Conservation (phyloP, 1,140 invertebrate genomes). For the Pachyrhynchus sulphureomaculatus region DNA sequence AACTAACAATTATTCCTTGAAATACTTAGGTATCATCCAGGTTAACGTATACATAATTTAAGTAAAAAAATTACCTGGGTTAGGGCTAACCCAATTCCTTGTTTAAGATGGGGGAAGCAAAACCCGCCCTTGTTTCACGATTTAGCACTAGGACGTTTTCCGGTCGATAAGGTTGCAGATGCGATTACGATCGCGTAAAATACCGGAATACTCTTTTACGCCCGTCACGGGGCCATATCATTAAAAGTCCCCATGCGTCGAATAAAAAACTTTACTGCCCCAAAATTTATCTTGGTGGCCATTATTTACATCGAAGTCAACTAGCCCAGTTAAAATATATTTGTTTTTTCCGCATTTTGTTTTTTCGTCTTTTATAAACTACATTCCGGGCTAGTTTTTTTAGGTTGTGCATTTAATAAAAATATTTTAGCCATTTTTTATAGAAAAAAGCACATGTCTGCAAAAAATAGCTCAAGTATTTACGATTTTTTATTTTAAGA, state of each 20-base stretch:
- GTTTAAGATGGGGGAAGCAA: background rate
- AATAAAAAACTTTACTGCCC: slow-evolving; percentile 1
- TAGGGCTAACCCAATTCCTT: background rate
- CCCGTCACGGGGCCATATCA: slow-evolving; percentile 6
- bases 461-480: no score
- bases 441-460: no score
- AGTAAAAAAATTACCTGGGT: no score
- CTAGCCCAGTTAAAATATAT: slow-evolving; percentile 3
- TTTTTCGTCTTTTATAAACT: background rate
- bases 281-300: background rate
- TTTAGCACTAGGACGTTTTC: slow-evolving; percentile 10
- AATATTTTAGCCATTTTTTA: no score
- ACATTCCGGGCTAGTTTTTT: no score
- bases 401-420: no score
- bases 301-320: slow-evolving; percentile 6
- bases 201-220: slow-evolving; percentile 7
- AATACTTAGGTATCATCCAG: no score
- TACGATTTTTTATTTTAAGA: no score
- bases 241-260: slow-evolving; percentile 14
- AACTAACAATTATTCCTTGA: no score
- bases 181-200: slow-evolving; percentile 10
- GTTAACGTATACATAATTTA: no score
- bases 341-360: background rate
- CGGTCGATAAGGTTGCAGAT: slow-evolving; percentile 11
- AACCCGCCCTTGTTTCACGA: background rate